Evolutionary conservation across 2,888 invertebrate genomes (phyloP), one percentile per base, ranked within the genome.

Genomic region (Agrotis clavis): DNA sequence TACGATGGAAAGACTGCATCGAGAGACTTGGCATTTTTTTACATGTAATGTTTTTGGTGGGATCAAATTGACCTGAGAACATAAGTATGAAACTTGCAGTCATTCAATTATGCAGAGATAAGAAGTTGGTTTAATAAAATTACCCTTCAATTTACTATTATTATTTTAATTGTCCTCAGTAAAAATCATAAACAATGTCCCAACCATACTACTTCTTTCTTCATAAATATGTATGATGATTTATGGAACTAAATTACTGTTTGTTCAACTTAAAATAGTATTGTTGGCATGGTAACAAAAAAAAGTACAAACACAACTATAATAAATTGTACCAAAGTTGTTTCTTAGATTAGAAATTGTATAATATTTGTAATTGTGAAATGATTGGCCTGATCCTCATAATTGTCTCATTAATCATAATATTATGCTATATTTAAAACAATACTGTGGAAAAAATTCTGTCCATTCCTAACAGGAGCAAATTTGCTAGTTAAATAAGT

Each of bases 141-240:
- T 0, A 47, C 47, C 19, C 56, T 61, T 61, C 19, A 71, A 65
- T 51, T 61, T 47, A 51, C 35, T 56, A 30, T 51, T 35, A 65
- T 71, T 71, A 63, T 50, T 64, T 59, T 60, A 51, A 77, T 63
- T 63, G 63, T 30, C n/a, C n/a, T 64, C 53, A n/a, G 54, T 30
- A 54, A n/a, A 7, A 70, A 53, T 47, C 62, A 59, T 63, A 62
- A 61, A 19, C 3, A 35, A 48, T 11, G 7, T n/a, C 18, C 4
- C 41, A 53, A 48, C 59, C 2, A 47, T 25, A 35, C 18, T 6
- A 47, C 48, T 45, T 71, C 18, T 25, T 19, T 61, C 11, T 35
- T 35, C 57, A 35, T 21, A 54, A 48, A 62, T n/a, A 53, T 53
- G 21, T 48, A 16, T 21, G 35, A 7, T 35, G 35, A 35, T 35